Evolutionary conservation across 2,888 invertebrate genomes (phyloP).

Genomic region (Pseudococcus viburni): DNA sequence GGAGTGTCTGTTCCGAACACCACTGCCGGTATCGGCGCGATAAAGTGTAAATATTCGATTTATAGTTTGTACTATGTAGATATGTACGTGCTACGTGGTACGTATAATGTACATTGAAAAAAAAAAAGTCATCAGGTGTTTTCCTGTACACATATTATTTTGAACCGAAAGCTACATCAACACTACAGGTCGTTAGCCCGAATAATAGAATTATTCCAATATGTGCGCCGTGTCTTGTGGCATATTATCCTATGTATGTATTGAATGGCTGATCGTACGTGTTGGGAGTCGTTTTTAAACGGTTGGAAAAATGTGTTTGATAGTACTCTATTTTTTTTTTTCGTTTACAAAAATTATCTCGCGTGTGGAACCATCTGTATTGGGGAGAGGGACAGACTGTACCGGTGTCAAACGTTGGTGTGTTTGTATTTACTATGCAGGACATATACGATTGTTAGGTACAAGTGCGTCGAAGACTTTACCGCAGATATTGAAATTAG

Average conservation of each 20-base stretch:
- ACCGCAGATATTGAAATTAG: constrained; percentile 27
- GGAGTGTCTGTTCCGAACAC: not conserved
- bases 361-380: not conserved
- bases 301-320: constrained; percentile 3
- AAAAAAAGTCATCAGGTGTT: constrained; percentile 46
- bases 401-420: not conserved
- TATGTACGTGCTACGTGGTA: not conserved
- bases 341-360: constrained; percentile 12
- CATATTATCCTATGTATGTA: not conserved
- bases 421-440: not conserved
- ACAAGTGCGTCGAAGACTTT: not conserved
- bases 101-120: not conserved
- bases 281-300: not conserved
- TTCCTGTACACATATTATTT: constrained; percentile 24
- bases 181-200: constrained; percentile 41
- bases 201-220: constrained; percentile 44
- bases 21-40: not conserved
- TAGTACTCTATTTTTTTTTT: not conserved
- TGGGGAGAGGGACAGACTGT: not conserved
- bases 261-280: not conserved
- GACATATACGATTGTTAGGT: not conserved
- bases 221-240: not conserved
- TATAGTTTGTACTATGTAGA: not conserved
- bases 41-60: constrained; percentile 9
- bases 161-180: constrained; percentile 26